Percentiles rank a stretch among this genome's conserved stretches.
Conservation (phyloP, 1,140 invertebrate genomes). For the Trichoplusia ni region DNA sequence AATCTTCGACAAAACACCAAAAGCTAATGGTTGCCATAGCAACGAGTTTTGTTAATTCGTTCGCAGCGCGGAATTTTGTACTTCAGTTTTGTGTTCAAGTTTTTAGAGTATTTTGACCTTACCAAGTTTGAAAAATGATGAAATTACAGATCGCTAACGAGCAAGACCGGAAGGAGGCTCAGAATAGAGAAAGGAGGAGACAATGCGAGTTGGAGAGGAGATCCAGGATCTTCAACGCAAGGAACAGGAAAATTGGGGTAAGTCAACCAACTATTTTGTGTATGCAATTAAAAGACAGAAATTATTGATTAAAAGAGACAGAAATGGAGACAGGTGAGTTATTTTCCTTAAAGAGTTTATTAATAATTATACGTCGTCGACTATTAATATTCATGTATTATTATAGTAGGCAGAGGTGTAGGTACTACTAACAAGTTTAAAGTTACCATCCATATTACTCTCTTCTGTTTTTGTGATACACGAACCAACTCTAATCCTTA, state of each 20-base stretch:
- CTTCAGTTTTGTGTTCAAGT: conserved; percentile 22
- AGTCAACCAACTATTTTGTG: conserved; percentile 32
- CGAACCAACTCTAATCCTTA: too few relatives aligned
- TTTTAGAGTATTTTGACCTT: conserved; percentile 22
- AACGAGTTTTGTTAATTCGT: conserved; percentile 48
- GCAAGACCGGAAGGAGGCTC: conserved; percentile 88
- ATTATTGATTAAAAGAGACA: too few relatives aligned
- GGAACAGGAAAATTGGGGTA: conserved; percentile 90
- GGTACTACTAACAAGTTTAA: too few relatives aligned
- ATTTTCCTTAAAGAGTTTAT: too few relatives aligned
- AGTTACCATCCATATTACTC: too few relatives aligned
- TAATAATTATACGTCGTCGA: too few relatives aligned
- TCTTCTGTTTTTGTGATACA: too few relatives aligned
- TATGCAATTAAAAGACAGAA: too few relatives aligned
- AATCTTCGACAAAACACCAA: background rate
- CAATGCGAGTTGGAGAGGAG: conserved; percentile 90
- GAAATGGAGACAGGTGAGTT: too few relatives aligned
- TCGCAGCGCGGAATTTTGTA: conserved; percentile 35
- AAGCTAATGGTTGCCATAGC: conserved; percentile 40
- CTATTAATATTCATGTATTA: too few relatives aligned
- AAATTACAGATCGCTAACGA: conserved; percentile 84
- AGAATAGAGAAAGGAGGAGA: conserved; percentile 87
- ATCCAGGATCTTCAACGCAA: conserved; percentile 91
- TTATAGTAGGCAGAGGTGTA: too few relatives aligned
- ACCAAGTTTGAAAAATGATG: conserved; percentile 60